Evolutionary conservation across 2,888 invertebrate genomes (phyloP).

Genomic region (Trachelus iudaicus): DNA sequence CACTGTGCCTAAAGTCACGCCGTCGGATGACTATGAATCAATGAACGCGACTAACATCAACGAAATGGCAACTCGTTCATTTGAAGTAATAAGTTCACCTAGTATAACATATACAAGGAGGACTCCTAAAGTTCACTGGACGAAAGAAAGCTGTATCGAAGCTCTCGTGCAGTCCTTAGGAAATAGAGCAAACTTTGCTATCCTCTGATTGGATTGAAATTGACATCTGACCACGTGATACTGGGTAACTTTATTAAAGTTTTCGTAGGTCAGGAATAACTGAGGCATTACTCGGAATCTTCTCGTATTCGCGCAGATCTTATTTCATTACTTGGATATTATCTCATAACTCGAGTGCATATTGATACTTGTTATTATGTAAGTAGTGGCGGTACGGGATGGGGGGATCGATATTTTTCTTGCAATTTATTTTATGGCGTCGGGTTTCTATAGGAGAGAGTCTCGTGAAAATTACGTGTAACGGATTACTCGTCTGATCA

Average conservation of each 20-base stretch:
- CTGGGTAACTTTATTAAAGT: background rate
- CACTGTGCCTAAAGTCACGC: background rate
- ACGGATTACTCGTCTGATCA: constrained; percentile 7
- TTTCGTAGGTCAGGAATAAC: background rate
- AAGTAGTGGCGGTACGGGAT: background rate
- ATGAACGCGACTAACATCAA: background rate
- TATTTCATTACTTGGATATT: background rate
- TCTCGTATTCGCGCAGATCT: background rate
- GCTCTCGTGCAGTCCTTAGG: background rate
- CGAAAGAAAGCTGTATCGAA: background rate
- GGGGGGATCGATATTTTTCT: background rate
- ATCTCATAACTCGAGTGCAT: background rate
- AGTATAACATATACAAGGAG: background rate
- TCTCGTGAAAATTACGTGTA: constrained; percentile 23
- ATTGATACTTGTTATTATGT: background rate
- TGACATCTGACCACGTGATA: background rate
- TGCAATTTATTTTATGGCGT: background rate
- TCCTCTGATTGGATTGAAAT: background rate
- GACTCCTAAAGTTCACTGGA: background rate
- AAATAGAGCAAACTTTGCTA: background rate
- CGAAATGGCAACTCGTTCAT: background rate
- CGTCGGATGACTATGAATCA: background rate
- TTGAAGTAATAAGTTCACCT: background rate
- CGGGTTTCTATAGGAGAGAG: constrained; percentile 3
- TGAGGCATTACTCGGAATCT: background rate